phyloP scores from a whole-genome alignment of 2,113 vertebrate species.

The Acrocephalus kingi region DNA sequence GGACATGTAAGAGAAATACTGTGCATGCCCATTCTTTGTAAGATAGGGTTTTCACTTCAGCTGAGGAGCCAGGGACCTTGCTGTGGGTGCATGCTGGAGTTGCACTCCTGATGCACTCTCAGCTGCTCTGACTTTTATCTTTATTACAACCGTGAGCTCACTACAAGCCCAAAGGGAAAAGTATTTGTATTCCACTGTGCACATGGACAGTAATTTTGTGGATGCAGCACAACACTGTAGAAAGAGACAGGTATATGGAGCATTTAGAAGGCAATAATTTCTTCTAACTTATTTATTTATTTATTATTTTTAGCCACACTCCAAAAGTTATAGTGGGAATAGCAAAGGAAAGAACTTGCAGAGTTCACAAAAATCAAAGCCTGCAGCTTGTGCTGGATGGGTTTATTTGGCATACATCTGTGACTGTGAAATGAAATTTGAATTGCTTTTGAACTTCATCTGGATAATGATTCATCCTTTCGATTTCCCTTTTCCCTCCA shows the following conservation, averaged over 20 bases:
- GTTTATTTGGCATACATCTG: neutral
- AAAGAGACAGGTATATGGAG: neutral
- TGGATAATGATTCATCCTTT: slow-evolving; percentile 15
- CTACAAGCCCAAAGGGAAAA: neutral
- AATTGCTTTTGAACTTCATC: slow-evolving; percentile 28
- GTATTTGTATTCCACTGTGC: neutral
- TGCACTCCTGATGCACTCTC: neutral
- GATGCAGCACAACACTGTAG: neutral
- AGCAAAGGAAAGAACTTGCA: slow-evolving; percentile 13
- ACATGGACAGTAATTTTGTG: neutral
- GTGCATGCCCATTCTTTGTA: neutral
- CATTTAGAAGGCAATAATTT: neutral
- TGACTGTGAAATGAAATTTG: slow-evolving; percentile 45
- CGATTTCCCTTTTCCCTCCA: neutral
- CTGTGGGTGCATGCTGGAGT: neutral
- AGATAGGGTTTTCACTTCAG: neutral
- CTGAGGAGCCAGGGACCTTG: neutral
- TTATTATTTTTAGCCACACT: neutral
- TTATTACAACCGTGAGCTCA: neutral
- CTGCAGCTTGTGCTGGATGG: neutral
- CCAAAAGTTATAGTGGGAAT: neutral
- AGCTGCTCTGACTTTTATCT: neutral
- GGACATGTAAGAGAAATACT: neutral
- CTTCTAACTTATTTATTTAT: neutral
- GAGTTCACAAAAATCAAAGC: slow-evolving; percentile 6